Evolutionary conservation across 1,140 invertebrate species (phyloP).

Genomic region (Rhyzopertha dominica): DNA sequence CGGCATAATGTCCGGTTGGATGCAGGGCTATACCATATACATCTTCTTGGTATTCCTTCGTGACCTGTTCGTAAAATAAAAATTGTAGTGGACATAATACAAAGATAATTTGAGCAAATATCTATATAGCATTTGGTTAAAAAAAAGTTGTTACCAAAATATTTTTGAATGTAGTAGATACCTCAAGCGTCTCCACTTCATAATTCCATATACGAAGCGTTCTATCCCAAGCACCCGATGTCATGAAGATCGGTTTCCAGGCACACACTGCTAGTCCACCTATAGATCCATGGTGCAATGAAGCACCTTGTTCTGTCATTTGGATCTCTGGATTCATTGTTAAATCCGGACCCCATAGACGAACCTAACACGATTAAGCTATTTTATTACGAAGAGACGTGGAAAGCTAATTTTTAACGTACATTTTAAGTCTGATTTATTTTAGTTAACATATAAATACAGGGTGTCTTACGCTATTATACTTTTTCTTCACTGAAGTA

Average conservation of each 20-base stretch:
- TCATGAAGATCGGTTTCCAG: conserved; percentile 86
- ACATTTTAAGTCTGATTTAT: too few species aligned
- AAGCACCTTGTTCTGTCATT: conserved; percentile 58
- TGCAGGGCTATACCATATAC: conserved; percentile 55
- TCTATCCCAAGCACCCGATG: conserved; percentile 70
- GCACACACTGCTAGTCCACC: conserved; percentile 73
- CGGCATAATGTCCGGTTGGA: conserved; percentile 77
- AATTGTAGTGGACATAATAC: too few species aligned
- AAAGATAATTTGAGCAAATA: too few species aligned
- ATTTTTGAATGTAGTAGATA: conserved; percentile 65
- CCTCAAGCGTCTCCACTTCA: conserved; percentile 68
- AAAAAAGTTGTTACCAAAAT: too few species aligned
- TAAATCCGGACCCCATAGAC: conserved; percentile 53
- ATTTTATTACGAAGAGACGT: too few species aligned
- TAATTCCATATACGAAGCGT: conserved; percentile 89
- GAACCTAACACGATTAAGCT: too few species aligned
- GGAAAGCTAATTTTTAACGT: too few species aligned
- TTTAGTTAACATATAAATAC: too few species aligned
- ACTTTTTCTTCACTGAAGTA: too few species aligned
- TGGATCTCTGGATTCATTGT: conserved; percentile 40
- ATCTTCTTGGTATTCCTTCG: conserved; percentile 37
- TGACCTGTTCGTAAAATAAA: too few species aligned
- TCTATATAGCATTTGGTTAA: too few species aligned
- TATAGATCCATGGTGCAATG: conserved; percentile 75
- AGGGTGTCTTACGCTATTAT: too few species aligned